These are phyloP conservation scores for Phyllotreta cruciferae DNA, from an alignment of 2,888 invertebrate genomes.

Conservation along the genomic window DNA sequence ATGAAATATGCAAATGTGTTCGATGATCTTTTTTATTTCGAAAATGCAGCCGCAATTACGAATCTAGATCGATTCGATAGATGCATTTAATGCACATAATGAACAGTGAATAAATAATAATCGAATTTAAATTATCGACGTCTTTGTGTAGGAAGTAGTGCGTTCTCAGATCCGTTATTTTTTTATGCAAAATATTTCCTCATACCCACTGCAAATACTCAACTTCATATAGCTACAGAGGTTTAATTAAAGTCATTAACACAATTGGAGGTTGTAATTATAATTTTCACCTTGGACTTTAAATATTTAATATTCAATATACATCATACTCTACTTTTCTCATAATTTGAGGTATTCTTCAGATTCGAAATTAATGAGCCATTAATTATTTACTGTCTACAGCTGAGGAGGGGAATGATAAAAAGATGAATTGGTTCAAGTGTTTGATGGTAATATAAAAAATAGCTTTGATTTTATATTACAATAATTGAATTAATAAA, in stretches of 20 bases:
- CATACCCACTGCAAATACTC: background rate
- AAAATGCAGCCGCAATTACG: constrained; percentile 5
- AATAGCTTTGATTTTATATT: no score
- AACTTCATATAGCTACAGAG: no score
- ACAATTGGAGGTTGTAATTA: background rate
- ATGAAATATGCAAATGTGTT: constrained; percentile 12
- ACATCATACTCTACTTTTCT: no score
- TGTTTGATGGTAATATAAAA: no score
- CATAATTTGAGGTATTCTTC: no score
- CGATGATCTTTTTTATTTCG: background rate
- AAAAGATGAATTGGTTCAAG: no score
- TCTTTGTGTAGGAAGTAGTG: constrained; percentile 6
- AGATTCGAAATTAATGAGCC: no score
- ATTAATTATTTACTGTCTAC: no score
- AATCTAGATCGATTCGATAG: constrained; percentile 11
- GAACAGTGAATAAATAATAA: constrained; percentile 5
- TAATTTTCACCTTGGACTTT: no score
- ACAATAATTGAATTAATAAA: no score
- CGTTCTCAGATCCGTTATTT: constrained; percentile 5
- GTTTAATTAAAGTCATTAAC: background rate
- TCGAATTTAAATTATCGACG: constrained; percentile 11
- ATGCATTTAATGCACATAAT: constrained; percentile 17
- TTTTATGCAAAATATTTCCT: constrained; percentile 5
- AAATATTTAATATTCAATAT: no score
- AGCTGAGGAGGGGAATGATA: no score